Evolutionary conservation across 2,113 vertebrate genomes (phyloP), one percentile per base, ranked within the genome.

Genomic region (Periophthalmus modestus): DNA sequence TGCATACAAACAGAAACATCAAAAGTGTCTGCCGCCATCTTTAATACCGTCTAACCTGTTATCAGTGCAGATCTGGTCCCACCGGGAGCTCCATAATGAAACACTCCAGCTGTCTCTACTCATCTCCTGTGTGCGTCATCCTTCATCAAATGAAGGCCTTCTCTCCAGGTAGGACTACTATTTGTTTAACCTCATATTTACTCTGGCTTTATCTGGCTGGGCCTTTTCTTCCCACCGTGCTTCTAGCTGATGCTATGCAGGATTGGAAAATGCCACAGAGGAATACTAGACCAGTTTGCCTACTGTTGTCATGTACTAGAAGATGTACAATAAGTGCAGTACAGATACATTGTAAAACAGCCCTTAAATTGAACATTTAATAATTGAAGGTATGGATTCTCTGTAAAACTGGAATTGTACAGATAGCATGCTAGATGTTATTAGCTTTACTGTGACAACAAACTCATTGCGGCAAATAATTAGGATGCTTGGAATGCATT

Each of bases 91-190:
- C 63, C 71, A 4, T 74, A 86, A 83, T 83, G 78, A 83, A 83
- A 79, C 81, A 77, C 71, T 48, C 74, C 66, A 36, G 74, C 83
- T 77, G 79, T 66, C 68, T 69, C 72, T 58, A 62, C 57, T 76
- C 67, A 33, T 74, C 67, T 73, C 76, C 70, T 69, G 73, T 54
- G 28, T 63, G 67, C n/a, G 14, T 74, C 83, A 50, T 24, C 36
- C n/a, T 62, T 50, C 28, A 46, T 46, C 36, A 75, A 77, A 77
- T 85, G 77, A 78, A 77, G 50, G 12, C 14, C 50, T 21, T 13
- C 74, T 59, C 36, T 13, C n/a, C 57, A 48, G 67, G 23, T 59
- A 54, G 66, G 66, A 65, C 55, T 6, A 9, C 15, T 68, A 69
- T 80, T 75, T 77, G 43, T 10, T 75, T 78, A 82, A 79, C 68